Conservation (phyloP, 1,140 invertebrate genomes). For the Leptopilina clavipes region DNA sequence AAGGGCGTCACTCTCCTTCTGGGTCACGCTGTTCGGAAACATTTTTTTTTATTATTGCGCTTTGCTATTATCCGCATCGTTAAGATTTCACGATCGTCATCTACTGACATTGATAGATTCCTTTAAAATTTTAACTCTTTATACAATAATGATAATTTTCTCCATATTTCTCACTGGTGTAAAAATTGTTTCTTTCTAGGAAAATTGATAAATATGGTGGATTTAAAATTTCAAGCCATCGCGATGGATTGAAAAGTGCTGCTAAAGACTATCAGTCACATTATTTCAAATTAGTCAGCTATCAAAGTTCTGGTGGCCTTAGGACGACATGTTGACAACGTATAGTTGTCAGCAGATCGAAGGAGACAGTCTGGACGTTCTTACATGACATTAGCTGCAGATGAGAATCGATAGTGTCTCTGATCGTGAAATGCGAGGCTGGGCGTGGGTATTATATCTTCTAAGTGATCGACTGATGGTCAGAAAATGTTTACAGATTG, state of each 20-base stretch:
- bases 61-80: conserved; percentile 29
- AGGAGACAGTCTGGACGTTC: conserved; percentile 63
- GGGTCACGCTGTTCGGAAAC: conserved; percentile 52
- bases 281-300: conserved; percentile 10
- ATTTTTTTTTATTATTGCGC: conserved; percentile 40
- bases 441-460: conserved; percentile 58
- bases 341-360: conserved; percentile 57
- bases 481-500: conserved; percentile 50
- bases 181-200: too few relatives aligned
- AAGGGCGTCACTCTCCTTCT: conserved; percentile 52
- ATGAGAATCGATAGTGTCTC: conserved; percentile 71
- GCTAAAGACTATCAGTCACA: neutral
- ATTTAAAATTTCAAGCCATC: neutral
- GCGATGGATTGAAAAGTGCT: neutral
- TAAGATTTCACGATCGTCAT: conserved; percentile 34
- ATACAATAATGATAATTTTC: too few relatives aligned
- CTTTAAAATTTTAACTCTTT: neutral
- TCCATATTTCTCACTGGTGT: too few relatives aligned
- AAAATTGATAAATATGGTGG: too few relatives aligned
- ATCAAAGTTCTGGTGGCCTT: neutral
- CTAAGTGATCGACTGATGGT: conserved; percentile 60
- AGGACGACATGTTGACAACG: conserved; percentile 50
- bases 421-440: conserved; percentile 63
- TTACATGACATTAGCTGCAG: conserved; percentile 71
- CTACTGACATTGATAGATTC: conserved; percentile 14